Evolutionary conservation across 2,113 vertebrate genomes (phyloP).

Genomic region (Gallinago undulata): DNA sequence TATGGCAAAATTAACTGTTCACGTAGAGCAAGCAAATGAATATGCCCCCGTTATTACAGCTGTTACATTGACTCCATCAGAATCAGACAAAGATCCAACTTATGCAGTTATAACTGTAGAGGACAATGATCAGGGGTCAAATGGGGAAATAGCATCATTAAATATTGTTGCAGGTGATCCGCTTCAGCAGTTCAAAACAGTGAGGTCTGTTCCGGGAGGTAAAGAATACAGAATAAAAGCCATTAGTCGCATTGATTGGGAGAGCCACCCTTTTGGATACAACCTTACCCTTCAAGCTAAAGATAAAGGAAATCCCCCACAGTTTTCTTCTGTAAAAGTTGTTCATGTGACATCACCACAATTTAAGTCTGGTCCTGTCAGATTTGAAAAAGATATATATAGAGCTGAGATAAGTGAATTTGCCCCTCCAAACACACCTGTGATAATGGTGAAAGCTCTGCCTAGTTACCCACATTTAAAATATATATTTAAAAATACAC

Average conservation of each 20-base stretch:
- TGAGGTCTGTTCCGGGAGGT: constrained; percentile 88
- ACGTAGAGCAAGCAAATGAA: constrained; percentile 91
- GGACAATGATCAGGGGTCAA: constrained; percentile 88
- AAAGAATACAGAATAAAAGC: constrained; percentile 95
- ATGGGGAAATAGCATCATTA: constrained; percentile 92
- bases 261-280: constrained; percentile 89
- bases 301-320: constrained; percentile 92
- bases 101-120: constrained; percentile 90
- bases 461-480: constrained; percentile 85
- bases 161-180: constrained; percentile 91
- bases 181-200: constrained; percentile 88
- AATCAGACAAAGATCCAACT: constrained; percentile 84
- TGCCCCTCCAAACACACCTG: constrained; percentile 89
- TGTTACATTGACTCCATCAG: constrained; percentile 80
- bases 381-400: constrained; percentile 89
- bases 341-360: constrained; percentile 86
- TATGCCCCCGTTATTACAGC: constrained; percentile 87
- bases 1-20: constrained; percentile 89
- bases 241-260: constrained; percentile 85
- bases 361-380: constrained; percentile 85
- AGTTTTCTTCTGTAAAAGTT: constrained; percentile 89
- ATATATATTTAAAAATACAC: constrained; percentile 85
- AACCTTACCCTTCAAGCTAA: constrained; percentile 96
- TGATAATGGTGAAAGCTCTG: constrained; percentile 87
- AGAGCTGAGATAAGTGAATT: constrained; percentile 93